Conservation (phyloP, 2,888 invertebrate species). For the Drosophila diplacantha region DNA sequence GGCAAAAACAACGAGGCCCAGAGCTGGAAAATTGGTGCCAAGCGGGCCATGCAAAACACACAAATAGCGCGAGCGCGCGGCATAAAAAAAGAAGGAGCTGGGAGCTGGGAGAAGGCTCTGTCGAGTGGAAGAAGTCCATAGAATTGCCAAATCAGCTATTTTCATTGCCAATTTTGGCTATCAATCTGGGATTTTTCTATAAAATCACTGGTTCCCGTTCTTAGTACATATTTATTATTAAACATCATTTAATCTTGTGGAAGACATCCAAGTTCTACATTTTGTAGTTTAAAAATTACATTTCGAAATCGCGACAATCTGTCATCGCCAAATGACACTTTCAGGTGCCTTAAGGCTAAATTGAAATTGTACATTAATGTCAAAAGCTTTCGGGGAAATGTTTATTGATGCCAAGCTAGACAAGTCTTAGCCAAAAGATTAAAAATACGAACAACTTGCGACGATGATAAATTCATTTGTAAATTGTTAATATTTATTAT, state of each 20-base stretch:
- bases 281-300: slow-evolving; percentile 4
- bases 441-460: background rate
- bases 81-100: background rate
- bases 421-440: background rate
- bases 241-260: background rate
- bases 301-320: slow-evolving; percentile 10
- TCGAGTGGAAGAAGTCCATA: background rate
- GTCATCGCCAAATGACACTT: slow-evolving; percentile 15
- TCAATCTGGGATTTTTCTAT: background rate
- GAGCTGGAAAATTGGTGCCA: slow-evolving; percentile 39
- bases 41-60: slow-evolving; percentile 38
- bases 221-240: background rate
- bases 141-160: slow-evolving; percentile 29
- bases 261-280: background rate
- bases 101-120: background rate
- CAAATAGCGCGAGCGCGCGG: slow-evolving; percentile 10
- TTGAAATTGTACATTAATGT: slow-evolving; percentile 12
- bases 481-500: background rate
- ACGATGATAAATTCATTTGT: background rate
- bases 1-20: slow-evolving; percentile 28
- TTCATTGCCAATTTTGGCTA: slow-evolving; percentile 12
- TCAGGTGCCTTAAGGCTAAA: slow-evolving; percentile 3
- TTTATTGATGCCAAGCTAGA: background rate
- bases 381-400: background rate
- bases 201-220: background rate